Base-by-base conservation (phyloP, 2,888 invertebrate genomes). In the Harmothoe impar region DNA sequence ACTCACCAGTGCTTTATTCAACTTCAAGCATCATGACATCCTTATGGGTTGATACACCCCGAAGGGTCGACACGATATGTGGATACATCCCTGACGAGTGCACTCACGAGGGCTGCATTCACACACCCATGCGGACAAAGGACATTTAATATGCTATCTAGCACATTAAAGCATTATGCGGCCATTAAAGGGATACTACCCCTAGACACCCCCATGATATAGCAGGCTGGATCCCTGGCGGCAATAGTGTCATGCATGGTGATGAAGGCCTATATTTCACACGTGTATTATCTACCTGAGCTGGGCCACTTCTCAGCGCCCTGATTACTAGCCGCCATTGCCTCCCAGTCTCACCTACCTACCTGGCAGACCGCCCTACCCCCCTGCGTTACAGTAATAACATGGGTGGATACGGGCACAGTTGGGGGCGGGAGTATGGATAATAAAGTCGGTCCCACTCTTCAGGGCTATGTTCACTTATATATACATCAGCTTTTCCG, bases 401-500 rank as follows among this genome's bases (percentile, higher is more conserved):
- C 72, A 72, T 72, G 72, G 72, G 72, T 29, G 72, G 72, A 29
- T 29, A 72, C 25, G 25, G 72, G 72, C 31, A 62, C 62, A 3
- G 72, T 25, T 29, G 72, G 72, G 72, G 72, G 72, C 7, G 15
- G 15, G 29, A 72, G 15, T 15, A 23, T 29, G 72, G 5, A 72
- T 72, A 72, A 72, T 72, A 29, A 72, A 72, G 72, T 25, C 15
- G 17, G 15, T 7, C 29, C 3, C 72, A 72, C 29, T 1, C 72
- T 3, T n/a, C 72, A 72, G n/a, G 5, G 15, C 25, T 25, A 72
- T 72, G 25, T 25, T 3, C 25, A 72, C 72, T 72, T 72, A 72
- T 72, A 72, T 72, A 72, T 72, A 29, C 72, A 72, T 72, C 72
- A 72, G 0, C 72, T 29, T 29, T 72, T n/a, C 72, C 72, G 3